Base-by-base conservation (phyloP, 2,888 invertebrate species). In the Hemaris fuciformis region DNA sequence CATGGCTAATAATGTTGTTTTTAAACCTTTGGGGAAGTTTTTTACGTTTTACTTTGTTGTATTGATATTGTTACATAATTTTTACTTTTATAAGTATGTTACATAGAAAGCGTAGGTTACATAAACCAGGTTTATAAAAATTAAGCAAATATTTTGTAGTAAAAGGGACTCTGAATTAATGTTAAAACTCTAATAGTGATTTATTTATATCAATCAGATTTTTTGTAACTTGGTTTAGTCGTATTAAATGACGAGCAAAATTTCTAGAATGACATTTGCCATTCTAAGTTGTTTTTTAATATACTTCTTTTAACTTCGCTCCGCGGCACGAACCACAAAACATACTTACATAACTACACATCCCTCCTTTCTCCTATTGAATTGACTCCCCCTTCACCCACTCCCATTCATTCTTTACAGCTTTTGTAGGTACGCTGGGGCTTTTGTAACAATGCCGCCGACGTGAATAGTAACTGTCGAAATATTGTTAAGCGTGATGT, bases 321-420 rank as follows among this genome's bases (percentile, higher is more conserved):
- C 71, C 70, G 70, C 69, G 73, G 76, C 81, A 86, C 85, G 84
- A 83, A 83, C 85, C 83, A 85, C 87, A 88, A 87, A 88, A 87
- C 84, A 89, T 78, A 87, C 83, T 80, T 85, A 86, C 53, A 31
- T 53, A 87, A 86, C 41, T 81, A 83, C 85, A 87, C 84, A 85
- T 84, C 81, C 84, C 85, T 81, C 81, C 79, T 84, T 84, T 84
- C 84, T 84, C 72, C 83, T 84, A 88, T 91, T 89, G 85, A 89
- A 87, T 87, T 83, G 82, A 76, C 80, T 78, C 77, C 84, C 79
- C 15, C 77, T 71, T 80, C 83, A 76, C 84, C 83, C 84, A 78
- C 84, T 83, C 79, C 83, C 86, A 85, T 88, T 90, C 88, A 89
- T 89, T 90, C 89, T 88, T 88, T 84, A 83, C 82, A 84, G 85